These are phyloP conservation scores for Cantharis rustica DNA, from an alignment of 2,888 invertebrate species.

Conservation along the genomic window DNA sequence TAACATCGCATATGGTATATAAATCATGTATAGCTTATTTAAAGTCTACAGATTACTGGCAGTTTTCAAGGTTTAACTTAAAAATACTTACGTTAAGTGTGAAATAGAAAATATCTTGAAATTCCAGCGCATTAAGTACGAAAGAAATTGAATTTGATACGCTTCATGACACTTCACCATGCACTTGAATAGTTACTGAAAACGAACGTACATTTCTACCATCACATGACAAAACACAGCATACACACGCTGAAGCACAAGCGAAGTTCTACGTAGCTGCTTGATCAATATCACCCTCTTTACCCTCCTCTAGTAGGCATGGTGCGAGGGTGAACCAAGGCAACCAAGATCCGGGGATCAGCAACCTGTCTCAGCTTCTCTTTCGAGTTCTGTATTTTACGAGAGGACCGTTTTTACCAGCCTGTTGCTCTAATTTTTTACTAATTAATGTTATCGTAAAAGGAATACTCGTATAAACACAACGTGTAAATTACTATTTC, in stretches of 20 bases:
- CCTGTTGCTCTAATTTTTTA: constrained; percentile 24
- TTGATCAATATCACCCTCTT: constrained; percentile 35
- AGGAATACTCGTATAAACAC: background rate
- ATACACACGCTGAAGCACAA: constrained; percentile 34
- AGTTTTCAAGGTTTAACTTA: background rate
- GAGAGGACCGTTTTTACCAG: constrained; percentile 12
- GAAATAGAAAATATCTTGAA: background rate
- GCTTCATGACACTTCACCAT: constrained; percentile 14
- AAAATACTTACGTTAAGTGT: background rate
- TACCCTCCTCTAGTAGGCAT: constrained; percentile 18
- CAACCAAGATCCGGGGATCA: constrained; percentile 27
- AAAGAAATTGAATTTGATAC: constrained; percentile 5
- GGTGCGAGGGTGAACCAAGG: constrained; percentile 34
- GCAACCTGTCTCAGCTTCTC: constrained; percentile 25
- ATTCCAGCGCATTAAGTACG: constrained; percentile 6
- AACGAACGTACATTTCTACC: constrained; percentile 30
- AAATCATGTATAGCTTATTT: background rate
- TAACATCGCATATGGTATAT: background rate
- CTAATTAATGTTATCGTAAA: background rate
- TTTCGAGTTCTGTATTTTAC: constrained; percentile 21
- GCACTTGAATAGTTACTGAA: constrained; percentile 25
- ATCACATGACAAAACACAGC: constrained; percentile 33
- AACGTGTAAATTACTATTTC: background rate
- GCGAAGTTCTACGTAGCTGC: constrained; percentile 28
- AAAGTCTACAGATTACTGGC: background rate